Percentiles rank a stretch among this genome's conserved stretches.
phyloP scores from a whole-genome alignment of 2,113 vertebrate species.

The Pyxicephalus adspersus region DNA sequence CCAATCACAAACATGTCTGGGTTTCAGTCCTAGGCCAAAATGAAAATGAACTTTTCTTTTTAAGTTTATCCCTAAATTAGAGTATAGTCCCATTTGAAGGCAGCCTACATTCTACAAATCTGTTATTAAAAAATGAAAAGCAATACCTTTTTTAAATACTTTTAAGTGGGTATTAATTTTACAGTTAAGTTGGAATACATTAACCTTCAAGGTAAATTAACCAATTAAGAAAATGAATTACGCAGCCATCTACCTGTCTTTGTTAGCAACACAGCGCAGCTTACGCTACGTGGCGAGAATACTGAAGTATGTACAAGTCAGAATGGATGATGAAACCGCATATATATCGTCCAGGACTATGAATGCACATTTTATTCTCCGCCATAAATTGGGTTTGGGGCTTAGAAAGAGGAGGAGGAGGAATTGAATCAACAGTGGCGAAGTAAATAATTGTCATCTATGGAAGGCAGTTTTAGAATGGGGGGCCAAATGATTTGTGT shows the following conservation, averaged over 20 bases:
- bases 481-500: conserved; percentile 6
- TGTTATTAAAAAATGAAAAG: no score
- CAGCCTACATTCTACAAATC: no score
- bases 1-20: no score
- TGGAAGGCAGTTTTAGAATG: conserved; percentile 5
- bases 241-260: conserved; percentile 60
- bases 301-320: neutral
- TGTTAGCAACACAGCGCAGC: conserved; percentile 14
- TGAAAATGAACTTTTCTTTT: no score
- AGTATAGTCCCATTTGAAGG: no score
- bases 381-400: conserved; percentile 39
- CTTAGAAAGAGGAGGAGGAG: conserved; percentile 1
- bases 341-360: neutral
- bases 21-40: no score
- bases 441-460: conserved; percentile 50
- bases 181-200: conserved; percentile 76
- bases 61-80: no score
- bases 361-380: neutral
- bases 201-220: conserved; percentile 80
- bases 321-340: neutral
- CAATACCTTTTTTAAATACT: conserved; percentile 66
- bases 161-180: conserved; percentile 78
- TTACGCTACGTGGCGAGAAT: conserved; percentile 47
- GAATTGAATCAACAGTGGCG: conserved; percentile 16
- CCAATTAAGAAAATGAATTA: conserved; percentile 74